Conservation (phyloP, 2,888 invertebrate genomes). For the Netelia fuscicornis region DNA sequence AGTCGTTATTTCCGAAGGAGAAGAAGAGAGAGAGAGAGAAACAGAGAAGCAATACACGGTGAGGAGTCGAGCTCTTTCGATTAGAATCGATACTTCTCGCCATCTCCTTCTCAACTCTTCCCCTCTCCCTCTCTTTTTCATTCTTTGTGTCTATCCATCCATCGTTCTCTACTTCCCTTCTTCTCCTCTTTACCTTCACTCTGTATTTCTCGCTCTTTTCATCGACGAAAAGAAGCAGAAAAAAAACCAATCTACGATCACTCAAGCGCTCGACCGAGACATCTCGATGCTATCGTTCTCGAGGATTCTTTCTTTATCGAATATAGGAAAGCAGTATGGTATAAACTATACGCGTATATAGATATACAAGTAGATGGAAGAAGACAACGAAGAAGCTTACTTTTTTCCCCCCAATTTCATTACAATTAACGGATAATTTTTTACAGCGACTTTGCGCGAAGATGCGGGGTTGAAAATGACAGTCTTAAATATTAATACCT, state of each 20-base stretch:
- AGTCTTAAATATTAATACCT: constrained; percentile 5
- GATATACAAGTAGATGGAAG: too few relatives aligned
- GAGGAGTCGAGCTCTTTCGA: constrained; percentile 61
- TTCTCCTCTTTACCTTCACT: constrained; percentile 70
- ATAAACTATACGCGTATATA: too few relatives aligned
- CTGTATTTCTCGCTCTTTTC: constrained; percentile 46
- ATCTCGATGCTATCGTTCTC: constrained; percentile 65
- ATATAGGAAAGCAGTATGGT: constrained; percentile 13
- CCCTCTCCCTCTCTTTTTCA: constrained; percentile 28
- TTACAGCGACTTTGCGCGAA: too few relatives aligned
- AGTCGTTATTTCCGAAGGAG: constrained; percentile 60
- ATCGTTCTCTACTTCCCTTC: constrained; percentile 78
- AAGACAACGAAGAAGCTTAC: too few relatives aligned
- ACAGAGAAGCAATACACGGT: constrained; percentile 39
- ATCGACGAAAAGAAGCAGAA: constrained; percentile 55
- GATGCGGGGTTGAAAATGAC: background rate
- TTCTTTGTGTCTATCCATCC: constrained; percentile 55
- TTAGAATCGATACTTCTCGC: constrained; percentile 69
- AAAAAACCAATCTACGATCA: constrained; percentile 68
- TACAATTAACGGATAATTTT: background rate
- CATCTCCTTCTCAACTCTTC: constrained; percentile 33
- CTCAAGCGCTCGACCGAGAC: constrained; percentile 68
- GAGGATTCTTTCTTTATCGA: constrained; percentile 62
- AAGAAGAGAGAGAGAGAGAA: constrained; percentile 35
- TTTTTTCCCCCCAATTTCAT: background rate